Conservation (phyloP, 2,888 invertebrate species). For the Ommatoiulus sabulosus region DNA sequence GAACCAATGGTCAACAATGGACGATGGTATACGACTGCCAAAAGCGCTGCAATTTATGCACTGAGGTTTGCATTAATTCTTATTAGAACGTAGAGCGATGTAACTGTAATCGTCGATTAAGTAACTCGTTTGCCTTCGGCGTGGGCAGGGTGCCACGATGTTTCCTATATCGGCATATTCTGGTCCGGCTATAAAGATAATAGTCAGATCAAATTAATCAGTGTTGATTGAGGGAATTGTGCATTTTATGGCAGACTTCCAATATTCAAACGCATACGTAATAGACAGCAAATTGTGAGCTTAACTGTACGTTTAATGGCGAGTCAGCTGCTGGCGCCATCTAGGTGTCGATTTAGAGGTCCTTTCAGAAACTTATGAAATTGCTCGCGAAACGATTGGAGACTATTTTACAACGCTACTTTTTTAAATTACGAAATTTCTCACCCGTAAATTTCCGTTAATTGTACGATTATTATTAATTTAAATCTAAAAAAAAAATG, state of each 20-base stretch:
- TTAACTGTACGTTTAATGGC: slow-evolving; percentile 40
- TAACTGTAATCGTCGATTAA: background rate
- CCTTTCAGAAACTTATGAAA: background rate
- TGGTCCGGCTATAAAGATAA: background rate
- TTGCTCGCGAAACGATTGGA: background rate
- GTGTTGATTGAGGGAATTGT: background rate
- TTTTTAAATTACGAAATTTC: too few species aligned
- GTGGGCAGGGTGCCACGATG: background rate
- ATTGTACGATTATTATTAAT: too few species aligned
- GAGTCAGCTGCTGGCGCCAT: slow-evolving; percentile 14
- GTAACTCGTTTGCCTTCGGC: background rate
- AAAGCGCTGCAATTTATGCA: too few species aligned
- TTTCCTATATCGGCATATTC: background rate
- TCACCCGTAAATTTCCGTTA: too few species aligned
- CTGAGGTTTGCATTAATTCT: background rate
- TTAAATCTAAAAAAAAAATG: too few species aligned
- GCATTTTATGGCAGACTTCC: background rate
- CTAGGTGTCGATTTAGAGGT: background rate
- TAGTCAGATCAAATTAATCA: slow-evolving; percentile 34
- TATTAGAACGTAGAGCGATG: background rate
- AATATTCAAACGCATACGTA: background rate
- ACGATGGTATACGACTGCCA: too few species aligned
- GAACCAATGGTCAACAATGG: too few species aligned
- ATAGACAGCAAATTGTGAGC: background rate
- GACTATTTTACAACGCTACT: too few species aligned